Evolutionary conservation across 2,888 invertebrate genomes (phyloP).

Genomic region (Hipparchia semele): DNA sequence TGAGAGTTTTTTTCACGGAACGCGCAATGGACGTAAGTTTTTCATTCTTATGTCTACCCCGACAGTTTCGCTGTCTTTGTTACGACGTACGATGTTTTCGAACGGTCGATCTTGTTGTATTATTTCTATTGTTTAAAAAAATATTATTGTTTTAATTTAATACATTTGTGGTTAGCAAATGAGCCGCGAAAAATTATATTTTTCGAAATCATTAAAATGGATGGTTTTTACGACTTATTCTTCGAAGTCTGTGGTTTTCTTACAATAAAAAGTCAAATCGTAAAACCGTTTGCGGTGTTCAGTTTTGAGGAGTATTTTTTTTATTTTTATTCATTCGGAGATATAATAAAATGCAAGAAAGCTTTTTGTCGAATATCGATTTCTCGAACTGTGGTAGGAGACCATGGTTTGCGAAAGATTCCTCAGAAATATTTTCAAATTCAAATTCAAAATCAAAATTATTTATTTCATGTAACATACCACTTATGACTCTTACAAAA

Average conservation of each 20-base stretch:
- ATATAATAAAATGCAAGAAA: constrained; percentile 9
- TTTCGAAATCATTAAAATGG: constrained; percentile 30
- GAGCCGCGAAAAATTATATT: constrained; percentile 15
- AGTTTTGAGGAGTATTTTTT: constrained; percentile 38
- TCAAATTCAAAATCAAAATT: background rate
- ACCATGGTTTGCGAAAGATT: background rate
- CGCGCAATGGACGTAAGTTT: constrained; percentile 63
- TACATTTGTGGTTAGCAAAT: background rate
- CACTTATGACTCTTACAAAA: no score
- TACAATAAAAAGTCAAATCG: constrained; percentile 50
- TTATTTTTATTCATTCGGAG: constrained; percentile 16
- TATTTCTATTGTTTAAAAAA: background rate
- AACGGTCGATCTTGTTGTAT: background rate
- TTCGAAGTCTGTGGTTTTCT: constrained; percentile 45
- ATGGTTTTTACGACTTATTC: constrained; percentile 50
- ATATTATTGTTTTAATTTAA: background rate
- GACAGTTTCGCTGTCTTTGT: constrained; percentile 47
- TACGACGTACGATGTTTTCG: constrained; percentile 5
- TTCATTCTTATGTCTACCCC: constrained; percentile 47
- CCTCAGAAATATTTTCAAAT: background rate
- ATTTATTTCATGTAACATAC: background rate
- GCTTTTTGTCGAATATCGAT: constrained; percentile 21
- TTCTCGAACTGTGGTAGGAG: constrained; percentile 10
- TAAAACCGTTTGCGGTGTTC: constrained; percentile 37
- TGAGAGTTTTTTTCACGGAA: constrained; percentile 48